Base-by-base conservation (phyloP, 2,113 vertebrate genomes). In the Dromaius novaehollandiae region DNA sequence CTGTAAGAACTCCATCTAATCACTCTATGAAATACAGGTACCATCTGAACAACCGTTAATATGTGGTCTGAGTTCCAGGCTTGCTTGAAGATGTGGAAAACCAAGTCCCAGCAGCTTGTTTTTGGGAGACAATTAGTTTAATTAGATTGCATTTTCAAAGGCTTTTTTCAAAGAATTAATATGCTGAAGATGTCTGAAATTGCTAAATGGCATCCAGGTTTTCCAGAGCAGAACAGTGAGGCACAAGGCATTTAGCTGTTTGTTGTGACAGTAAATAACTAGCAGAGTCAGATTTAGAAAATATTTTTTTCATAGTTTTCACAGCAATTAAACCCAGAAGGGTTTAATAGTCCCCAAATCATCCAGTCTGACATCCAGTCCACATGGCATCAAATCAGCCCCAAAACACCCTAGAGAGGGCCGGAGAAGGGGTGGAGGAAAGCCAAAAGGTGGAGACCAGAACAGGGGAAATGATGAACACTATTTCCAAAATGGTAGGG, bases 241-340 rank as follows among this genome's bases (percentile, higher is more conserved):
- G 79, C 56, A 79, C 11, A 86, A 42, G n/a, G 66, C 51, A 55
- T 1, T 0, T 0, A 32, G 71, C 13, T 14, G 21, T 53, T 38
- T 69, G 88, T 50, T 46, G 17, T n/a, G 34, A n/a, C 20, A 69
- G 42, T 20, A 58, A 40, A 21, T 48, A 64, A 73, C 28, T 63
- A 71, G 36, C 26, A 60, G n/a, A 86, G 55, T 13, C 69, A 78
- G 50, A 9, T 42, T 71, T 20, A 53, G 36, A 46, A 46, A 74
- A 15, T 22, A 48, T 38, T 12, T 50, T 18, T 34, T 69, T 74
- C 69, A 69, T 6, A 89, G 38, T 53, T 74, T 65, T 22, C 77
- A 91, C 38, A 81, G 64, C 38, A 66, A 81, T n/a, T 30, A 61
- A 50, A 71, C 19, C 58, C 12, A 73, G 68, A 73, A 2, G 1